Base-by-base conservation (phyloP, 2,888 invertebrate genomes). In the Latheticus oryzae region DNA sequence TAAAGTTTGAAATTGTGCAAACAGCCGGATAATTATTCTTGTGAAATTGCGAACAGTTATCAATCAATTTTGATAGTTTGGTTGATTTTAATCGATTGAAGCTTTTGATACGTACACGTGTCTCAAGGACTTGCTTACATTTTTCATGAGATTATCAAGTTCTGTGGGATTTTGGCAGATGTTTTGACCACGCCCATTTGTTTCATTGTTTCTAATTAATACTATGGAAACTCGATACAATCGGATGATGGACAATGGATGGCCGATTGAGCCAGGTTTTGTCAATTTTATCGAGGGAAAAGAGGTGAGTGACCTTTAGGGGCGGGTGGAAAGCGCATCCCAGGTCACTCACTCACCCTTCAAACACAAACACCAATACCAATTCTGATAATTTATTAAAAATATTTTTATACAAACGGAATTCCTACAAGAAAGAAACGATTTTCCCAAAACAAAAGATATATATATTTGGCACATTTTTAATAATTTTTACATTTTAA, bases 391-490 rank as follows among this genome's bases (percentile, higher is more conserved):
- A n/a, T n/a, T n/a, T n/a, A n/a, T n/a, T n/a, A n/a, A n/a, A n/a
- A n/a, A n/a, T n/a, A n/a, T n/a, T n/a, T n/a, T 19, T 19, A 19
- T 19, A 19, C n/a, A 37, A 37, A 17, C 16, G 12, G 19, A 37
- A 17, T 7, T 21, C 4, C 23, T 38, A 5, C 23, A 42, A 42
- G n/a, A 2, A 42, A 3, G 8, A 30, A 3, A 15, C 21, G 5
- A 19, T 19, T 19, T 19, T 40, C 24, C 13, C 2, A 35, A 48
- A 48, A 11, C 12, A 37, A 37, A 11, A 40, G 11, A n/a, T 21
- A 28, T n/a, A 28, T n/a, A 40, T 23, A 40, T 45, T 54, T 54
- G 54, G 54, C 54, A 54, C 54, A 21, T 35, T 43, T 43, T 17
- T 12, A 40, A 4, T 16, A 37, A 26, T 30, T 45, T 45, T 30